Evolutionary conservation across 2,797 vertebrate species (phyloP), one percentile per base, ranked within the genome.

Genomic region (Malurus splendens): DNA sequence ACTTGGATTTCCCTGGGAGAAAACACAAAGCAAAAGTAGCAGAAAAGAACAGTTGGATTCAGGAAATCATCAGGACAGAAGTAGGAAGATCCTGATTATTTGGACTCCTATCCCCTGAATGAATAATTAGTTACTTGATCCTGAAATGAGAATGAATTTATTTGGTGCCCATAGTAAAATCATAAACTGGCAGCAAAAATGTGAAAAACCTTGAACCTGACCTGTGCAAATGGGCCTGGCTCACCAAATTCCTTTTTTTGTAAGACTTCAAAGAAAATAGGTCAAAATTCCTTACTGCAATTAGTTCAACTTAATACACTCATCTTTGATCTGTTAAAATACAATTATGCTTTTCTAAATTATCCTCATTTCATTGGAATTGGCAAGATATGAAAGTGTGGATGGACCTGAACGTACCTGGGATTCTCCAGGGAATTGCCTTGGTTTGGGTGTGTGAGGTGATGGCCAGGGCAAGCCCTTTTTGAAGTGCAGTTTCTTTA

Each of bases 281-380:
- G 79, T 90, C 73, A 83, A 79, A 93, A 92, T 83, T 86, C 90
- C 60, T 90, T 77, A 67, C 28, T 91, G 73, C 87, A 89, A 90
- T 94, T 92, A 89, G 89, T 78, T 91, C 64, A 76, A 70, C 57
- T 81, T 76, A 76, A 52, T 89, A 73, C 38, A 76, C 1, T 5
- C 42, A 89, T 76, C 81, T 90, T 90, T 92, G 83, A 92, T 84
- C 86, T 91, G 38, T 64, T 86, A 73, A 89, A 89, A 86, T 47
- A 25, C 72, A 81, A 89, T 86, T 75, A 73, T 10, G 38, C 81
- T 89, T 87, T 73, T 81, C 50, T 48, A 86, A 89, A 86, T 93
- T 76, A 74, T 61, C 59, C 71, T 86, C 8, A 9, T 93, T 71
- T 89, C 45, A 41, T 52, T 90, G 52, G 76, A 82, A 90, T 8